Evolutionary conservation across 35 echinoderm and acorn worm genomes (phyloP).

Genomic region (Eucidaris tribuloides): DNA sequence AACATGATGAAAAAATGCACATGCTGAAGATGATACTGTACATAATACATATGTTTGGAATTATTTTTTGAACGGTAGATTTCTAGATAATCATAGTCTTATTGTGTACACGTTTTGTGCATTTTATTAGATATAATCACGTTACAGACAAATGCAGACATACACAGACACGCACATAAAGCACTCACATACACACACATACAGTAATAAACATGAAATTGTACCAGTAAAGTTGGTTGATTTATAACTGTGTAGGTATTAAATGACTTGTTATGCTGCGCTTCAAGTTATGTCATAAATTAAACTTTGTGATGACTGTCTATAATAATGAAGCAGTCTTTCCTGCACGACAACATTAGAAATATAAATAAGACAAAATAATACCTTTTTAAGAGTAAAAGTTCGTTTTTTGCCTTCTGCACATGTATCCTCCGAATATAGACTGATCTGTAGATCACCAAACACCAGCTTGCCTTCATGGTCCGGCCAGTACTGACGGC

Average conservation of each 20-base stretch:
- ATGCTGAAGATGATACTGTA: neutral
- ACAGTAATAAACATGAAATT: too few relatives aligned
- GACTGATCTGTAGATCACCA: neutral
- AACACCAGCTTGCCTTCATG: neutral
- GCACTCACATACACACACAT: too few relatives aligned
- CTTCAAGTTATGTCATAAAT: too few relatives aligned
- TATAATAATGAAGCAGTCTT: neutral
- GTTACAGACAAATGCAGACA: too few relatives aligned
- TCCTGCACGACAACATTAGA: neutral
- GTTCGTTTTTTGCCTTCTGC: neutral
- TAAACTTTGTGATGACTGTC: neutral
- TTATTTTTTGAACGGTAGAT: too few relatives aligned
- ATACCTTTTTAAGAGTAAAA: neutral
- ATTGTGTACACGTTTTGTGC: too few relatives aligned
- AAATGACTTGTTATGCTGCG: too few relatives aligned
- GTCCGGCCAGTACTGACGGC: slow-evolving; percentile 1
- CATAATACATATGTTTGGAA: neutral
- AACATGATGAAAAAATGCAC: neutral
- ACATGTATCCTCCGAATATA: neutral
- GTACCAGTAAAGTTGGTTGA: too few relatives aligned
- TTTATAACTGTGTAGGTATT: too few relatives aligned
- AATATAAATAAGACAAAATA: neutral
- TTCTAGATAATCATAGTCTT: too few relatives aligned
- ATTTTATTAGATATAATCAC: too few relatives aligned
- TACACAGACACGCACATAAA: too few relatives aligned